phyloP scores from a whole-genome alignment of 2,113 vertebrate species.

The Scytalopus superciliaris region DNA sequence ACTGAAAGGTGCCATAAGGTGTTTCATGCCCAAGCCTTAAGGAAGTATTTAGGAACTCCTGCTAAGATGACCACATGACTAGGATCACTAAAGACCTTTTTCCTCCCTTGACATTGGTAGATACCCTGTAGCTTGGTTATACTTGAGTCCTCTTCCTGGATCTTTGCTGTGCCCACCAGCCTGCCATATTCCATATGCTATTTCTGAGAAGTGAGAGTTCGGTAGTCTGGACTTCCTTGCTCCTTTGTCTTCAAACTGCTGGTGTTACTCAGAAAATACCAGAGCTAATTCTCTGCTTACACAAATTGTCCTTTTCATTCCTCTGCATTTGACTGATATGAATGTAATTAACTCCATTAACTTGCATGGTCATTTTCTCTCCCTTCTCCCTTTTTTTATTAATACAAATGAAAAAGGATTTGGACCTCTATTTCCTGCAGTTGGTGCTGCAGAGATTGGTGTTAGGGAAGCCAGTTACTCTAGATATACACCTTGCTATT shows the following conservation, averaged over 20 bases:
- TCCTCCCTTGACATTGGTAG: neutral
- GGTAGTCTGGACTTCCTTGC: neutral
- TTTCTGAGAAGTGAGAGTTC: neutral
- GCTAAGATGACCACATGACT: neutral
- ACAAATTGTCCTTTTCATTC: neutral
- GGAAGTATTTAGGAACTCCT: neutral
- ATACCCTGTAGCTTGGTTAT: neutral
- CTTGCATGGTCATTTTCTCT: neutral
- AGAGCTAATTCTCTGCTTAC: slow-evolving; percentile 5
- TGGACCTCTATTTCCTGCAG: neutral
- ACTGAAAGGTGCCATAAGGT: neutral
- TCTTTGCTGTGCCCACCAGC: neutral
- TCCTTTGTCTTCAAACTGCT: neutral
- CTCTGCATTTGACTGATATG: neutral
- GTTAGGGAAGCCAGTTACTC: neutral
- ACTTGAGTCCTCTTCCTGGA: neutral
- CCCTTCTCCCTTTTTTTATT: rapidly evolving
- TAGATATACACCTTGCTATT: neutral
- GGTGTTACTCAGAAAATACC: neutral
- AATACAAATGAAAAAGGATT: neutral
- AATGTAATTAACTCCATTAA: slow-evolving; percentile 3
- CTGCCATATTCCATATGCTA: neutral
- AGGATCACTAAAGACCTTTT: neutral
- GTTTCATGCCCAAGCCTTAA: neutral
- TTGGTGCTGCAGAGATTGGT: neutral